These are phyloP conservation scores for Hippoglossus stenolepis DNA, from an alignment of 2,113 vertebrate species.

Conservation along the genomic window DNA sequence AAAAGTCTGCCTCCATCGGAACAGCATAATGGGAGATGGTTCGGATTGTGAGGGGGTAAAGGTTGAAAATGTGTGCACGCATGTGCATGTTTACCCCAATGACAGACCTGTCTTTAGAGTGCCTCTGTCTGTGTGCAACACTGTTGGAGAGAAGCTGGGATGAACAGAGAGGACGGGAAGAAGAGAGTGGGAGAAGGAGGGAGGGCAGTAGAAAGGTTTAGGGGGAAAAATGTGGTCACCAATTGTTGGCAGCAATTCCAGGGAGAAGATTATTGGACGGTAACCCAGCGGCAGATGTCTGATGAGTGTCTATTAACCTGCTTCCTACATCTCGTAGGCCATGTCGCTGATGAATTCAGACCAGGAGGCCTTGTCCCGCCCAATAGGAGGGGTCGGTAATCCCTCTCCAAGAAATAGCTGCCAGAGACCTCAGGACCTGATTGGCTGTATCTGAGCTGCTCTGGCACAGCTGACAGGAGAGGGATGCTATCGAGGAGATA, in stretches of 20 bases:
- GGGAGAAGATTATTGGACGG: slow-evolving; percentile 85
- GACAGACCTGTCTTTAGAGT: slow-evolving; percentile 34
- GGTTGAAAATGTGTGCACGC: slow-evolving; percentile 30
- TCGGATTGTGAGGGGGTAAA: not conserved
- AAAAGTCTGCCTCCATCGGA: slow-evolving; percentile 76
- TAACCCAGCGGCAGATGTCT: slow-evolving; percentile 86
- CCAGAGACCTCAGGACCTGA: slow-evolving; percentile 75
- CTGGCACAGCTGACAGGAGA: slow-evolving; percentile 73
- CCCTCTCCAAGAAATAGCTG: slow-evolving; percentile 78
- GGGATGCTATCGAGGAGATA: slow-evolving; percentile 56
- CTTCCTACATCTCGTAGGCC: slow-evolving; percentile 82
- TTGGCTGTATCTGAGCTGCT: slow-evolving; percentile 70
- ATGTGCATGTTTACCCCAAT: slow-evolving; percentile 34
- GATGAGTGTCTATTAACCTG: slow-evolving; percentile 89
- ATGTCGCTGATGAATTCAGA: slow-evolving; percentile 83
- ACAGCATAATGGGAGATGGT: slow-evolving; percentile 33
- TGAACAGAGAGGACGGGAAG: slow-evolving; percentile 36
- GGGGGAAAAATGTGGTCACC: slow-evolving; percentile 81
- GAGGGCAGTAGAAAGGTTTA: slow-evolving; percentile 71
- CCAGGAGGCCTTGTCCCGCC: slow-evolving; percentile 83
- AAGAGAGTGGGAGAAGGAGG: slow-evolving; percentile 47
- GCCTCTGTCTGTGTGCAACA: slow-evolving; percentile 44
- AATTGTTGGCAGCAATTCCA: slow-evolving; percentile 85
- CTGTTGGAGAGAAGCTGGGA: slow-evolving; percentile 52
- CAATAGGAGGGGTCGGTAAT: slow-evolving; percentile 84